These are phyloP conservation scores for Anadara kagoshimensis DNA, from an alignment of 1,140 invertebrate genomes.

Conservation along the genomic window DNA sequence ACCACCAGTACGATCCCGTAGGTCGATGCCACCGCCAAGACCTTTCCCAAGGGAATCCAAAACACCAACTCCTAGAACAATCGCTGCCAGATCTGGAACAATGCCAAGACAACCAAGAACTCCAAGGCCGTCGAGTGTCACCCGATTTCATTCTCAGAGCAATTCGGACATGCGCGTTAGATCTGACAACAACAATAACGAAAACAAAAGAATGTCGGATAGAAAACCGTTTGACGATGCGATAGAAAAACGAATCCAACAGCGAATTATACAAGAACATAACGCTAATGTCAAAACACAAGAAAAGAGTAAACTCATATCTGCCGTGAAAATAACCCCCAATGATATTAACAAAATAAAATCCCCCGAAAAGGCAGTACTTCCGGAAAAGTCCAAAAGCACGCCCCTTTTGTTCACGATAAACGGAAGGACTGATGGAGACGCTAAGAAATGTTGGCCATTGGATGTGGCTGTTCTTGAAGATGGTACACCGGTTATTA, in stretches of 20 bases:
- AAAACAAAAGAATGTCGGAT: no score
- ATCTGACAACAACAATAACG: no score
- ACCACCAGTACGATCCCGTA: conserved; percentile 18
- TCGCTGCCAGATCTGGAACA: conserved; percentile 23
- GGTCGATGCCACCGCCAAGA: conserved; percentile 16
- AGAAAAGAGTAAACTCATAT: no score
- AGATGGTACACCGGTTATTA: conserved; percentile 53
- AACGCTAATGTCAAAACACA: no score
- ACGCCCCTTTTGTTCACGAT: conserved; percentile 46
- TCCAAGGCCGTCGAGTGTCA: conserved; percentile 22
- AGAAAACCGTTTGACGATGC: no score
- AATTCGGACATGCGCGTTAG: conserved; percentile 7
- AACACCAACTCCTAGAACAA: neutral
- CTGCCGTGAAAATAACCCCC: no score
- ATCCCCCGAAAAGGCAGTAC: no score
- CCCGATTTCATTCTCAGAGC: conserved; percentile 22
- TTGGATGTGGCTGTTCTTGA: conserved; percentile 52
- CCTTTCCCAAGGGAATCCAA: neutral
- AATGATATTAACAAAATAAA: no score
- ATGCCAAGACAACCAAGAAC: conserved; percentile 20
- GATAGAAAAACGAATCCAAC: no score
- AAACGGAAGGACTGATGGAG: conserved; percentile 52
- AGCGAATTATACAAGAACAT: no score
- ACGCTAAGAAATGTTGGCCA: conserved; percentile 58
- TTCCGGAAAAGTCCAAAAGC: conserved; percentile 22